A percentile compares a stretch with the other conserved stretches of the same genome.
phyloP scores from a whole-genome alignment of 2,888 invertebrate species.

The Drosophila mimetica region DNA sequence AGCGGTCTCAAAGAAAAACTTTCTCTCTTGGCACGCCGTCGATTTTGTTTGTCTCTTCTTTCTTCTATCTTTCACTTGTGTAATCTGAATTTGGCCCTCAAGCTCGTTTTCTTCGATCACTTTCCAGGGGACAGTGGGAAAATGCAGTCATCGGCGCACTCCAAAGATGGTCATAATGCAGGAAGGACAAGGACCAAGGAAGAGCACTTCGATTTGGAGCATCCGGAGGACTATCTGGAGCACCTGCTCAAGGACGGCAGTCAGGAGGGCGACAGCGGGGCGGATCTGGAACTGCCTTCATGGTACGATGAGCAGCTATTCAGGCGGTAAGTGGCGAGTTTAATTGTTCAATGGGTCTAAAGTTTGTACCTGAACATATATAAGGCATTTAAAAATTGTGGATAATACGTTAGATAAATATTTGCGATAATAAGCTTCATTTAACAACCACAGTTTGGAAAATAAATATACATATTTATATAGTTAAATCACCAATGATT shows the following conservation, averaged over 20 bases:
- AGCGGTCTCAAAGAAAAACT: slow-evolving; percentile 17
- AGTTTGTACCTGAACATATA: background rate
- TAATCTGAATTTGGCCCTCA: slow-evolving; percentile 12
- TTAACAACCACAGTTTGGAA: too few relatives aligned
- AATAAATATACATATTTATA: too few relatives aligned
- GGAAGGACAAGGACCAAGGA: slow-evolving; percentile 1
- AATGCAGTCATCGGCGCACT: slow-evolving; percentile 18
- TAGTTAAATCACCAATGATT: too few relatives aligned
- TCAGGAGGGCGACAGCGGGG: slow-evolving; percentile 80
- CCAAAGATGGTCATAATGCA: slow-evolving; percentile 46
- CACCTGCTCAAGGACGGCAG: slow-evolving; percentile 79
- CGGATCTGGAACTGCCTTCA: slow-evolving; percentile 86
- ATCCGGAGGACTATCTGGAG: slow-evolving; percentile 74
- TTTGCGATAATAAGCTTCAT: background rate
- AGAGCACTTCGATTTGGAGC: background rate
- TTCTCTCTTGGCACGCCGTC: slow-evolving; percentile 35
- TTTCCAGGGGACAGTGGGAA: slow-evolving; percentile 38
- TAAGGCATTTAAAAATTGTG: background rate
- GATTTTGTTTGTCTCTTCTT: slow-evolving; percentile 28
- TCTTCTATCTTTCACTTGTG: slow-evolving; percentile 11
- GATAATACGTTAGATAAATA: background rate
- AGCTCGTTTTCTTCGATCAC: slow-evolving; percentile 14
- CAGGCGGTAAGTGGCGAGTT: slow-evolving; percentile 85
- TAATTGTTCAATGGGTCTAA: slow-evolving; percentile 1
- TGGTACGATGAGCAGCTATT: slow-evolving; percentile 89